Base-by-base conservation (phyloP, 2,888 invertebrate genomes). In the Andricus curvator region DNA sequence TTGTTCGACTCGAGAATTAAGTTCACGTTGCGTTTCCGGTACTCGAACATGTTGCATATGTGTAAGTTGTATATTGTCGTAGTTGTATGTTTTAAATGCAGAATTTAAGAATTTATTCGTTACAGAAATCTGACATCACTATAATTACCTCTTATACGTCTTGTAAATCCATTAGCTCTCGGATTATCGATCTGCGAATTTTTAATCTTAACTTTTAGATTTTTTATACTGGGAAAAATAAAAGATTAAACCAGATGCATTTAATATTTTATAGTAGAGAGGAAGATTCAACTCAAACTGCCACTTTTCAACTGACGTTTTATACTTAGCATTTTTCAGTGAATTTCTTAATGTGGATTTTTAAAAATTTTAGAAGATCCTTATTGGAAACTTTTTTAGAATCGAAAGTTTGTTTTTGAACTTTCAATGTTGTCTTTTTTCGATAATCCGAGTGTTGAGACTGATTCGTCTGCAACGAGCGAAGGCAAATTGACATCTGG, bases 361-460 rank as follows among this genome's bases (percentile, higher is more conserved):
- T 15, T 5, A 62, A 4, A 62, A 62, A 74, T 74, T 74, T 33
- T 4, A 20, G 1, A 6, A 51, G 11, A 33, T 56, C 74, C 11
- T 56, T n/a, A 20, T 56, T 56, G 17, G n/a, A 56, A 11, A 33
- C 11, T n/a, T n/a, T 74, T 29, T 56, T 33, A 9, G 15, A 74
- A n/a, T 65, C 5, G 17, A 51, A 70, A 44, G 25, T 25, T 33
- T 6, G 25, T 33, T 33, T 33, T 8, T 20, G 11, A 33, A 51
- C 51, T 33, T 22, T 37, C 37, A 37, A 37, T 9, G 9, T 48
- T n/a, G 13, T 13, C 13, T 56, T 29, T 51, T 22, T 33, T 56
- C 56, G 74, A 74, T 74, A 56, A 74, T 74, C 51, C 74, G 74
- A 74, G 74, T 56, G 44, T 67, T 67, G 37, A 22, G 44, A 70